Percentiles rank a stretch among this genome's conserved stretches.
Evolutionary conservation across 2,888 invertebrate genomes (phyloP).

Genomic region (Hemithea aestivaria): DNA sequence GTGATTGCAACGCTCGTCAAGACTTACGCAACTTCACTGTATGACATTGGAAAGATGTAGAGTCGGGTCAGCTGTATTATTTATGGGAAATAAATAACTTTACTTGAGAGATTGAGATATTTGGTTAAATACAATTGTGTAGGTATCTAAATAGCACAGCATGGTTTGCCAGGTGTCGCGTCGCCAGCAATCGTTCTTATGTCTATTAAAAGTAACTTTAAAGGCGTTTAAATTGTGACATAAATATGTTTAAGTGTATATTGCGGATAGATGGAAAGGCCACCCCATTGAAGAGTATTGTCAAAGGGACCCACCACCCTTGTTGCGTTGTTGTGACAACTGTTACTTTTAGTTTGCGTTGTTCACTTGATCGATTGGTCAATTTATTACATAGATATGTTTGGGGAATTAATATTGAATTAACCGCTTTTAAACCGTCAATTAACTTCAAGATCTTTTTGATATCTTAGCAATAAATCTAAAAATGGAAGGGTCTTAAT

Average conservation of each 20-base stretch:
- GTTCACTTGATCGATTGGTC: constrained; percentile 48
- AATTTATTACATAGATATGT: constrained; percentile 26
- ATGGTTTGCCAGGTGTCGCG: constrained; percentile 20
- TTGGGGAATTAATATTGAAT: not conserved
- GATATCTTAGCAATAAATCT: too few relatives aligned
- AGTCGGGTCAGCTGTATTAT: constrained; percentile 4
- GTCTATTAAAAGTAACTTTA: constrained; percentile 4
- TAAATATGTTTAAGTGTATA: constrained; percentile 8
- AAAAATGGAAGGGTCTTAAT: too few relatives aligned
- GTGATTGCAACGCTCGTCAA: constrained; percentile 19
- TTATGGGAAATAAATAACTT: too few relatives aligned
- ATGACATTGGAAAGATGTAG: constrained; percentile 12
- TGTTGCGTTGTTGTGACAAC: constrained; percentile 46
- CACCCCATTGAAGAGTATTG: constrained; percentile 21
- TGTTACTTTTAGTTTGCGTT: constrained; percentile 27
- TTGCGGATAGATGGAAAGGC: constrained; percentile 16
- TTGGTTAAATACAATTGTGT: not conserved
- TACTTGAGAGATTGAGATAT: not conserved
- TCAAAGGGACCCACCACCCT: constrained; percentile 28
- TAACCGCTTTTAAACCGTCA: too few relatives aligned
- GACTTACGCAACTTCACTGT: constrained; percentile 16
- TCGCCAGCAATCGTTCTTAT: constrained; percentile 9
- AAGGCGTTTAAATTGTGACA: not conserved
- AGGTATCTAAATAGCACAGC: constrained; percentile 18
- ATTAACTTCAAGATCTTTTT: too few relatives aligned